These are phyloP conservation scores for Zoanthus sociatus DNA, from an alignment of 92 coral and sea anemone species.

Conservation along the genomic window DNA sequence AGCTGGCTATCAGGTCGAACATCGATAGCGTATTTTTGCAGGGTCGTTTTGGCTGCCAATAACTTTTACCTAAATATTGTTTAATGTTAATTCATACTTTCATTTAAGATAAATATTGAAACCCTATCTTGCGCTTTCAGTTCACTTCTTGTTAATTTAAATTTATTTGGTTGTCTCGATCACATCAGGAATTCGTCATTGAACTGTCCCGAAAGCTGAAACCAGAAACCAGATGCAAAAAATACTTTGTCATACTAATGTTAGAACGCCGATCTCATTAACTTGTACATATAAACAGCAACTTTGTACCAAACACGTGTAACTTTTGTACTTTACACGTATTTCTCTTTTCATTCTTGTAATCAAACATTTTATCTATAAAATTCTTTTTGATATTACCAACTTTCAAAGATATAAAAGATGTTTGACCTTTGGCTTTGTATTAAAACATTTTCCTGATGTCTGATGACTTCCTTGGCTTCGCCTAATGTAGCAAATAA, in stretches of 20 bases:
- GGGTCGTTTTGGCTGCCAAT: no score
- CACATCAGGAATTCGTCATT: background rate
- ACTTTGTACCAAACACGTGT: no score
- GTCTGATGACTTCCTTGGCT: no score
- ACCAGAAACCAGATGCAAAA: conserved; percentile 4
- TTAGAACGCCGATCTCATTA: background rate
- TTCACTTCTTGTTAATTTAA: background rate
- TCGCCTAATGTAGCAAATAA: background rate
- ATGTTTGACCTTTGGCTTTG: no score
- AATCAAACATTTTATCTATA: no score
- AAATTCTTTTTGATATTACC: no score
- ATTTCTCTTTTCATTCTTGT: no score
- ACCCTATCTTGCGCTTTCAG: background rate
- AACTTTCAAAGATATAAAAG: no score
- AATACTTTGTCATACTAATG: background rate
- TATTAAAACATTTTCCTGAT: no score
- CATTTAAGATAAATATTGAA: background rate
- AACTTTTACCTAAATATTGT: background rate
- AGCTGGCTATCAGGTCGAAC: background rate
- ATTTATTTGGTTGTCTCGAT: conserved; percentile 6
- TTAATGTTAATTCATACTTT: background rate
- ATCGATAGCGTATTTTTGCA: background rate
- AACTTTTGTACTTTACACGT: no score
- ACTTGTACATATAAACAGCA: background rate
- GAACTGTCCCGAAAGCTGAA: background rate